Evolutionary conservation across 2,888 invertebrate species (phyloP), one percentile per base, ranked within the genome.

Genomic region (Pseudococcus viburni): DNA sequence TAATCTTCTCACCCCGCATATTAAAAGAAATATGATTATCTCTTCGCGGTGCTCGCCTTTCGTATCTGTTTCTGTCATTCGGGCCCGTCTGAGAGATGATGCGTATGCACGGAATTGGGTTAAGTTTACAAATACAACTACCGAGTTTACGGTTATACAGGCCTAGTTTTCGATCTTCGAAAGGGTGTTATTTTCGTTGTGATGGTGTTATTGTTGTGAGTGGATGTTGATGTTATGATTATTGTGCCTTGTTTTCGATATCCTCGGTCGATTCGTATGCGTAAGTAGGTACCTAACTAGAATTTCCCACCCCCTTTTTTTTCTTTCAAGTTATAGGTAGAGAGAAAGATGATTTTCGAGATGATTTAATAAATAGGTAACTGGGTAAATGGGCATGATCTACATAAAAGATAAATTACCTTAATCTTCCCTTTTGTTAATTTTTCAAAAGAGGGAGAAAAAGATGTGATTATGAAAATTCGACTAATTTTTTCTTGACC

Each of bases 11-110:
- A 83, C 80, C 80, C 80, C 19, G 39, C 80, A 26, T 83, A 64
- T 64, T 22, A 73, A 7, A 83, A 83, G 80, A 83, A 83, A 83
- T 83, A 83, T 39, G 80, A 83, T 83, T 83, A 83, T 83, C 46
- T 83, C 26, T 46, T 80, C 80, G 9, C n/a, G 11, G 6, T 83
- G 11, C 39, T 33, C 80, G 7, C 33, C 33, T 17, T 33, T 68
- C 26, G 68, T 64, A 64, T 22, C 9, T 64, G 64, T 64, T 22
- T 64, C 64, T 64, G 64, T 64, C 64, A 64, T 64, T 64, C 11
- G 22, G 19, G 11, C 22, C 4, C 1, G 64, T 12, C 22, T 64
- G 19, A 59, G 59, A n/a, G 15, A n/a, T 55, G n/a, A n/a, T 64
- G 22, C 2, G n/a, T n/a, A n/a, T 22, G 22, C 22, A 22, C 59